Evolutionary conservation across 2,113 vertebrate genomes (phyloP).

Genomic region (Asarcornis scutulata): DNA sequence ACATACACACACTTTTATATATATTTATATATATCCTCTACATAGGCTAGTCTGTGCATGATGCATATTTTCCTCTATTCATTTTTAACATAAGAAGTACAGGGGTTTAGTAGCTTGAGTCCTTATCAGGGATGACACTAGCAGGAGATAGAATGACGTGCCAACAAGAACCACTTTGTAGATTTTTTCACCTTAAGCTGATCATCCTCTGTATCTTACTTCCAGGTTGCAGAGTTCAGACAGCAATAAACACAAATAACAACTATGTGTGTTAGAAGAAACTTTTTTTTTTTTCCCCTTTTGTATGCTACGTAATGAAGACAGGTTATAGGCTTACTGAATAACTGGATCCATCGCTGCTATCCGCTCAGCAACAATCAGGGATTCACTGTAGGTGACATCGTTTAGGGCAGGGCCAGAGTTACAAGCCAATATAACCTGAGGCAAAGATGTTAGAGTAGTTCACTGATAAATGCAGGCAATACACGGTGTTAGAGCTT

Average conservation of each 20-base stretch:
- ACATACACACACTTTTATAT: too few relatives aligned
- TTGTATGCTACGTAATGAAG: fast-evolving
- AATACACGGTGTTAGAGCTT: fast-evolving
- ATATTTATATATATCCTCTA: not conserved
- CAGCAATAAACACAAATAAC: not conserved
- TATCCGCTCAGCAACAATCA: slow-evolving; percentile 89
- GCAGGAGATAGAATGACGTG: fast-evolving
- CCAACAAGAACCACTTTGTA: not conserved
- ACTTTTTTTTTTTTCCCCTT: too few relatives aligned
- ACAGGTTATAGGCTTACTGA: slow-evolving; percentile 73
- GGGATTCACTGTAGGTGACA: slow-evolving; percentile 91
- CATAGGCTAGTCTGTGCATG: not conserved
- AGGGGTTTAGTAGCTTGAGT: not conserved
- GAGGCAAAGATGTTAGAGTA: not conserved
- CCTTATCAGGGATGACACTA: not conserved
- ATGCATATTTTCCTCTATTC: not conserved
- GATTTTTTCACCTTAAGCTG: not conserved
- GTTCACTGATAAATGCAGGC: not conserved
- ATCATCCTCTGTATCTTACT: not conserved
- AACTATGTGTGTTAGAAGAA: not conserved
- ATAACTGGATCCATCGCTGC: slow-evolving; percentile 91
- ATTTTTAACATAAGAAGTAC: not conserved
- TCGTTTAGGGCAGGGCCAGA: slow-evolving; percentile 95
- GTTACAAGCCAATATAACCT: slow-evolving; percentile 98
- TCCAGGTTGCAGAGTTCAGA: not conserved